These are phyloP conservation scores for Icerya purchasi DNA, from an alignment of 2,888 invertebrate genomes.

Conservation along the genomic window DNA sequence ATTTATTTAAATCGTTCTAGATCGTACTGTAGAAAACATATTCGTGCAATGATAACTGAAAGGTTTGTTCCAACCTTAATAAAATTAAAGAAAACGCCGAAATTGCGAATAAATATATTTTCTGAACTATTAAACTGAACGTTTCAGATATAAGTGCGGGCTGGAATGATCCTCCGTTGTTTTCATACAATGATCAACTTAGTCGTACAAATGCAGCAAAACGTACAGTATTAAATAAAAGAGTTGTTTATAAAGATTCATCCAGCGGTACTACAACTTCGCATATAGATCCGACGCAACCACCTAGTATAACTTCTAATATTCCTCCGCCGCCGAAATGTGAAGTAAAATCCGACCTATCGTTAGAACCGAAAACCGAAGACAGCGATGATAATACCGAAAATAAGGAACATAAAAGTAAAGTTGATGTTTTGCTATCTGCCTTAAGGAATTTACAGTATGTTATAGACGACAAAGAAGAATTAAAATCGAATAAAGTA, in stretches of 20 bases:
- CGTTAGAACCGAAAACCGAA: not conserved
- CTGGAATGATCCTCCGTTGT: slow-evolving; percentile 36
- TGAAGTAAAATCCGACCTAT: not conserved
- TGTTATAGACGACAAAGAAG: not conserved
- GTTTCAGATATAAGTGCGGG: slow-evolving; percentile 26
- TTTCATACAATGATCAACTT: slow-evolving; percentile 26
- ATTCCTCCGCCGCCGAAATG: slow-evolving; percentile 4
- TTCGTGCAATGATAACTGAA: too few relatives aligned
- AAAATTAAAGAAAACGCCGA: too few relatives aligned
- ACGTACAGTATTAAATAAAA: slow-evolving; percentile 31
- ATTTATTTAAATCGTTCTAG: too few relatives aligned
- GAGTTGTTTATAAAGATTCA: slow-evolving; percentile 28
- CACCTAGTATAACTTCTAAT: slow-evolving; percentile 12
- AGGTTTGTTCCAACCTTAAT: too few relatives aligned
- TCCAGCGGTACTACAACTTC: not conserved
- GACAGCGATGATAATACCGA: not conserved
- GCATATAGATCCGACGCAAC: slow-evolving; percentile 13
- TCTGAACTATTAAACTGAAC: too few relatives aligned
- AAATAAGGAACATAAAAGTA: not conserved
- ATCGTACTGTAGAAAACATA: too few relatives aligned
- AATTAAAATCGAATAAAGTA: not conserved
- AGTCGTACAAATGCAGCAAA: slow-evolving; percentile 27
- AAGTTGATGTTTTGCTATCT: not conserved
- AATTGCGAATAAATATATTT: too few relatives aligned
- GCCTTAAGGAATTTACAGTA: not conserved